Evolutionary conservation across 2,797 vertebrate species (phyloP).

Genomic region (Enteromius argenteus): DNA sequence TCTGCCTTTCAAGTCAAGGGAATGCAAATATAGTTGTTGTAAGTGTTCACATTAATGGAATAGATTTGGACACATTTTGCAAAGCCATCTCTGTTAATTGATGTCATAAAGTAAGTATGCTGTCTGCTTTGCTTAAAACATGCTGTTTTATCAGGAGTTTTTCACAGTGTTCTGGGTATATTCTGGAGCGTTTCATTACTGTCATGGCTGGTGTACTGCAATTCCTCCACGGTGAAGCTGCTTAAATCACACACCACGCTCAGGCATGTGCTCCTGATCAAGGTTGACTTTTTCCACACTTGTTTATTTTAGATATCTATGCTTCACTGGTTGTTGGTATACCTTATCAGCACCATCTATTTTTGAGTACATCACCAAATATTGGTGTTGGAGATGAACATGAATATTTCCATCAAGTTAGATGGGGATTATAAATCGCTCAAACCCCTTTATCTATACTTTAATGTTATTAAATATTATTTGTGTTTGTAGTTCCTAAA

Average conservation of each 20-base stretch:
- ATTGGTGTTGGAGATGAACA: background rate
- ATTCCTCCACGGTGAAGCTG: constrained; percentile 3
- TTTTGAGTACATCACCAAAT: background rate
- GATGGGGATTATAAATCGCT: background rate
- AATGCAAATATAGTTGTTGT: background rate
- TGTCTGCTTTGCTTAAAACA: background rate
- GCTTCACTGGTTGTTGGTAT: constrained; percentile 17
- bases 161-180: background rate
- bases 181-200: constrained; percentile 17
- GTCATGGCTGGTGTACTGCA: constrained; percentile 21
- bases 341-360: background rate
- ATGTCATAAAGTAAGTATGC: background rate
- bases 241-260: constrained; percentile 39
- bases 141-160: constrained; percentile 3
- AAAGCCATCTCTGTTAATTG: background rate
- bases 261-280: constrained; percentile 46
- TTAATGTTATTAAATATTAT: no score
- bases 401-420: background rate
- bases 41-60: background rate
- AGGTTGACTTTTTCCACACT: constrained; percentile 58
- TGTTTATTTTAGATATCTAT: constrained; percentile 53
- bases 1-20: background rate
- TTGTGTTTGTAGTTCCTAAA: background rate
- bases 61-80: background rate
- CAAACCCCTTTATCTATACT: background rate